Base-by-base conservation (phyloP, 2,797 vertebrate species). In the Sebastes trivittatus region DNA sequence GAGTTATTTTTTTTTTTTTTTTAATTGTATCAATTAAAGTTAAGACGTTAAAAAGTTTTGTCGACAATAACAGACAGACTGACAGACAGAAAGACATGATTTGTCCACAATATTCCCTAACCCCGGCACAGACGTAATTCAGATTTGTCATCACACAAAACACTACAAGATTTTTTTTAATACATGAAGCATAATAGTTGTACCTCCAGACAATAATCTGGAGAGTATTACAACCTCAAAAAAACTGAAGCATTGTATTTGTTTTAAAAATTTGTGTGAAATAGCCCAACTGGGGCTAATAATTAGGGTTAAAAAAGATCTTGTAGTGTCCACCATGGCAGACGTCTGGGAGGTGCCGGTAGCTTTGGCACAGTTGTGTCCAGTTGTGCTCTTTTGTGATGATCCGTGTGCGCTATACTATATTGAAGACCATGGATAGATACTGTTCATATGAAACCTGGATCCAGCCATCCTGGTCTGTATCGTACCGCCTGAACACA, bases 401-500 rank as follows among this genome's bases (percentile, higher is more conserved):
- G 85, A 78, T 78, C 89, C 2, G 11, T 80, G 72, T 91, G 67
- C 22, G 87, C 92, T 96, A 99, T 96, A 99, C 97, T 1, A 98
- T 95, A 91, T 97, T 98, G 94, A 99, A 99, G 92, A 99, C 97
- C 98, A 99, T 99, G 87, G 97, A 98, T 78, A 99, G 97, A 84
- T 99, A 99, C 60, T 99, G 98, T 94, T 99, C 98, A 14, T 99
- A 99, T 55, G 98, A 99, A 87, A 99, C 97, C 91, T 99, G 98
- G 87, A 99, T 98, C 98, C 98, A 99, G 92, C 98, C 98, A 1
- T 99, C 98, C 77, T 98, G 98, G 88, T 99, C 98, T 0, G 98
- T 99, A 60, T 99, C 98, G 0, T 98, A 98, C 22, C 98, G 95
- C 64, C 98, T 95, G 95, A 99, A 99, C 77, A 98, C 96, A 7